Percentiles rank a stretch among this genome's conserved stretches.
These are phyloP conservation scores for Poeciliopsis turrubarensis DNA, from an alignment of 2,113 vertebrate species.

Conservation along the genomic window DNA sequence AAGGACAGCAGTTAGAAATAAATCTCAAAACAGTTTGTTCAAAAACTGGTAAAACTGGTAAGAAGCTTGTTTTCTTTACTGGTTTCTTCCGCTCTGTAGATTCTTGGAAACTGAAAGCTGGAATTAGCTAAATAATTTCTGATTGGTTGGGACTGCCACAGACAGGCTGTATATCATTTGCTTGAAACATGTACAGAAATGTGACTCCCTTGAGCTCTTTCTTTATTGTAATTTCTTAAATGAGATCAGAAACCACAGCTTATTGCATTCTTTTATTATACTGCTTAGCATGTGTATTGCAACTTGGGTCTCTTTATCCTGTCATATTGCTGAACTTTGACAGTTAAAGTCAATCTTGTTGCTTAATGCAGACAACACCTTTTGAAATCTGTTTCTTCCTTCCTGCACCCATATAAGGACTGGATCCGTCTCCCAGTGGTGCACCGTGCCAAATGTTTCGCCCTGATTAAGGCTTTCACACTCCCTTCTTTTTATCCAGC, in stretches of 20 bases:
- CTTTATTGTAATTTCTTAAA: neutral
- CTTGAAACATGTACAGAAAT: neutral
- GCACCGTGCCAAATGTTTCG: slow-evolving; percentile 14
- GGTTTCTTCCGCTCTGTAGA: neutral
- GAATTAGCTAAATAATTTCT: neutral
- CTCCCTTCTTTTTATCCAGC: slow-evolving; percentile 8
- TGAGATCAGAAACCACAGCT: neutral
- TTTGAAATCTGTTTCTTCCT: slow-evolving; percentile 34
- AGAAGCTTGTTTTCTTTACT: neutral
- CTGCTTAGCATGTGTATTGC: neutral
- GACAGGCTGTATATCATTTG: no score
- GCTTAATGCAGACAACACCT: slow-evolving; percentile 31
- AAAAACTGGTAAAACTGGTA: neutral
- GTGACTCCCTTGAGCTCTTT: neutral
- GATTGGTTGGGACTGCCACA: neutral
- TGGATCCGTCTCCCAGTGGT: neutral
- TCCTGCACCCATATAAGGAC: slow-evolving; percentile 63
- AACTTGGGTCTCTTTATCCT: neutral
- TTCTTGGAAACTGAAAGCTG: neutral
- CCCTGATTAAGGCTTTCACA: slow-evolving; percentile 28
- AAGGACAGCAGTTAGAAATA: neutral
- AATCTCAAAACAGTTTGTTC: neutral
- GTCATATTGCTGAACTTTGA: neutral
- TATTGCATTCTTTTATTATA: neutral
- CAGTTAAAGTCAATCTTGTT: slow-evolving; percentile 25